Base-by-base conservation (phyloP, 2,888 invertebrate species). In the Mythimna ferrago region DNA sequence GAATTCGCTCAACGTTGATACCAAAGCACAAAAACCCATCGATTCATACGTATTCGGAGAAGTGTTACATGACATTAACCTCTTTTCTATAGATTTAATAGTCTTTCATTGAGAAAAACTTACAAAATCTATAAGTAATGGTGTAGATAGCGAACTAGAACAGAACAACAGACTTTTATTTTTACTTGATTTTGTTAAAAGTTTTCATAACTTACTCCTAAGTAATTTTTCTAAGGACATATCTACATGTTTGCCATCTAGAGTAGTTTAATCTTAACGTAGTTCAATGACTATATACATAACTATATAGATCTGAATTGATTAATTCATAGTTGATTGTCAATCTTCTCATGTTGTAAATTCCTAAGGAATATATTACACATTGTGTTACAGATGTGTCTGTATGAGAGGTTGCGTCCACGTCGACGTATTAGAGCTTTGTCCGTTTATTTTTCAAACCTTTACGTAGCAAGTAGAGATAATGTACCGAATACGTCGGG, bases 21-120 rank as follows among this genome's bases (percentile, higher is more conserved):
- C 96, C 96, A 96, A 96, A 96, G 96, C 95, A 95, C 96, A 95
- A 95, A 93, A 94, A 92, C 96, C 96, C 96, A 96, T 95, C 96
- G 96, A 96, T 94, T 94, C 95, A 93, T 93, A 92, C 92, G 91
- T 93, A 93, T 92, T 93, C 90, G 91, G 92, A 94, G 92, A 94
- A 94, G 93, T 93, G 92, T 93, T 91, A 91, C 93, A 91, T 92
- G 92, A 93, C 93, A 92, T 92, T 92, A 87, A 92, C 90, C 91
- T 86, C 89, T 89, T 91, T 91, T 92, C 92, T 87, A 89, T 95
- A 95, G 96, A 96, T 96, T 96, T 94, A 93, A 93, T 94, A 94
- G 96, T 96, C 95, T 95, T 96, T 96, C 96, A 94, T 78, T 87
- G 86, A 87, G 95, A 96, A 96, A 96, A 95, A 96, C 96, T 95